Evolutionary conservation across 2,888 invertebrate genomes (phyloP).

Genomic region (Catotricha subobsoleta): DNA sequence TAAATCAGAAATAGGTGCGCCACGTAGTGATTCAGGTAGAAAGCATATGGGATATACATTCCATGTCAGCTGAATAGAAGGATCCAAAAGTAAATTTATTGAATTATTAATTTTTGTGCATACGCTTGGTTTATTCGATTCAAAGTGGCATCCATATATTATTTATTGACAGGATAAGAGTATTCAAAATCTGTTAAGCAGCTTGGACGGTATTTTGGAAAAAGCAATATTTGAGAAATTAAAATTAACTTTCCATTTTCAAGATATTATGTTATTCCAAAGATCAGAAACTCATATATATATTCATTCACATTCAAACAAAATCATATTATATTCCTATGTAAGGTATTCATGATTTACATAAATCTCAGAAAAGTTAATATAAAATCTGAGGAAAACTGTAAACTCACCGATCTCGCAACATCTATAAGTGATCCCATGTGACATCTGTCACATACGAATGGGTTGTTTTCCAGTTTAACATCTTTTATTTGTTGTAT

Average conservation of each 20-base stretch:
- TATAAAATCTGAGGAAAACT: too few species aligned
- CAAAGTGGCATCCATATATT: neutral
- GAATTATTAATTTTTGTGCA: too few species aligned
- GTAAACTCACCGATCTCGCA: slow-evolving; percentile 26
- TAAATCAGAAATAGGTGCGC: slow-evolving; percentile 28
- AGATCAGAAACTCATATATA: too few species aligned
- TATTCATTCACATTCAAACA: too few species aligned
- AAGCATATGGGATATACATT: slow-evolving; percentile 30
- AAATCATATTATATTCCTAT: too few species aligned
- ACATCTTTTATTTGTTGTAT: slow-evolving; percentile 28
- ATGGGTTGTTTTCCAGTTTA: slow-evolving; percentile 28
- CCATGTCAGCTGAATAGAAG: slow-evolving; percentile 27
- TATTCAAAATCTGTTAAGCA: too few species aligned
- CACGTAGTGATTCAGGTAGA: slow-evolving; percentile 26
- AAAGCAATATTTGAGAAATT: too few species aligned
- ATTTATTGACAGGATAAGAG: neutral
- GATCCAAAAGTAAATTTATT: too few species aligned
- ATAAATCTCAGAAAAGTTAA: slow-evolving; percentile 5
- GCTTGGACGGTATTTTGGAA: too few species aligned
- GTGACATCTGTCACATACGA: slow-evolving; percentile 30
- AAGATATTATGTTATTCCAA: too few species aligned
- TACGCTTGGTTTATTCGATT: neutral
- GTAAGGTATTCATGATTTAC: neutral
- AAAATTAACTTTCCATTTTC: too few species aligned
- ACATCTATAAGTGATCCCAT: slow-evolving; percentile 30